Conservation (phyloP, 2,797 vertebrate species). For the Danio albolineatus region DNA sequence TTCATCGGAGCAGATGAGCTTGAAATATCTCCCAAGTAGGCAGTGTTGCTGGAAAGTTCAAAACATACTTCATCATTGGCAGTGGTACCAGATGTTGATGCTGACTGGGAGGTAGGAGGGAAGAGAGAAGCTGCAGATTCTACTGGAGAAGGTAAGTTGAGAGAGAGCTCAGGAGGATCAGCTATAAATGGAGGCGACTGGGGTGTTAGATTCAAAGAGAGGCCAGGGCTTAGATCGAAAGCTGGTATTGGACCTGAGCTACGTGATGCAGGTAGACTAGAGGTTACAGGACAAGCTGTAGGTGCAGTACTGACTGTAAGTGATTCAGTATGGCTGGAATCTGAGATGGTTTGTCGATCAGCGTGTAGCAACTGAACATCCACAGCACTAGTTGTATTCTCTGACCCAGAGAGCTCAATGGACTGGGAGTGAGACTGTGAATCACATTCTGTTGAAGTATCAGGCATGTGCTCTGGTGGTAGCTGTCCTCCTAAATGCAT, state of each 20-base stretch:
- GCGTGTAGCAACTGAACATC: slow-evolving; percentile 46
- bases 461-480: slow-evolving; percentile 75
- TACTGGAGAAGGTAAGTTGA: slow-evolving; percentile 63
- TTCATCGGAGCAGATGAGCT: slow-evolving; percentile 64
- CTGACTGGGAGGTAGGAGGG: slow-evolving; percentile 46
- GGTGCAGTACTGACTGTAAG: slow-evolving; percentile 59
- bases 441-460: slow-evolving; percentile 65
- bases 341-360: slow-evolving; percentile 59
- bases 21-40: slow-evolving; percentile 45
- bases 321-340: slow-evolving; percentile 58
- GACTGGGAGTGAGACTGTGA: slow-evolving; percentile 66
- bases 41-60: slow-evolving; percentile 25
- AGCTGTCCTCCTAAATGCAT: slow-evolving; percentile 93
- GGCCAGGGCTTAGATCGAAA: slow-evolving; percentile 78
- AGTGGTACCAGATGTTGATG: slow-evolving; percentile 13
- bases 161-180: slow-evolving; percentile 72
- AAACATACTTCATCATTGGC: slow-evolving; percentile 12
- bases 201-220: slow-evolving; percentile 69
- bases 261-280: slow-evolving; percentile 69
- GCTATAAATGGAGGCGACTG: slow-evolving; percentile 66
- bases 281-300: slow-evolving; percentile 64
- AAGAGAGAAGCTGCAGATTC: slow-evolving; percentile 8
- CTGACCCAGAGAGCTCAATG: slow-evolving; percentile 62
- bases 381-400: slow-evolving; percentile 35
- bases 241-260: slow-evolving; percentile 77